Conservation (phyloP, 1,140 invertebrate genomes). For the Calliopsis andreniformis region DNA sequence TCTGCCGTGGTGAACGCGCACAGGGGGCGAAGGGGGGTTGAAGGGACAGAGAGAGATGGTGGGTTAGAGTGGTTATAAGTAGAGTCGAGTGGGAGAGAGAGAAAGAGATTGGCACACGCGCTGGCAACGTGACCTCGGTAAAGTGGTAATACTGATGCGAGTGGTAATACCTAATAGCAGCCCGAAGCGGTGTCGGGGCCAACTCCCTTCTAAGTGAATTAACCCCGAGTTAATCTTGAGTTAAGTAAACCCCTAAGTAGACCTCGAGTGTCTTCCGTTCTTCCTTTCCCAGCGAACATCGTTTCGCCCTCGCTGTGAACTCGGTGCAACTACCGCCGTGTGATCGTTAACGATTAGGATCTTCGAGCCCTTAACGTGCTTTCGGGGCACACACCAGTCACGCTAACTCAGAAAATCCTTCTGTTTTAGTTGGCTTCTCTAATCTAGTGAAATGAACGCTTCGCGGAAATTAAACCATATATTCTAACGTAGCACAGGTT, state of each 20-base stretch:
- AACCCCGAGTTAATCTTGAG: slow-evolving; percentile 78
- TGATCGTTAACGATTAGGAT: slow-evolving; percentile 49
- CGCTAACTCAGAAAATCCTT: slow-evolving; percentile 18
- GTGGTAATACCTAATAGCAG: slow-evolving; percentile 79
- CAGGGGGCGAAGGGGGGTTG: slow-evolving; percentile 34
- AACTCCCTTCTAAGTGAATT: slow-evolving; percentile 79
- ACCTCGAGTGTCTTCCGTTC: slow-evolving; percentile 69
- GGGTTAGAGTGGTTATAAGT: slow-evolving; percentile 33
- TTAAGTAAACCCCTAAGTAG: slow-evolving; percentile 78
- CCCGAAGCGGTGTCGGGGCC: slow-evolving; percentile 73
- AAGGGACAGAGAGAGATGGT: not conserved
- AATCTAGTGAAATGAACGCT: not conserved
- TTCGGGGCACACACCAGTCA: slow-evolving; percentile 12
- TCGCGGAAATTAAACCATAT: not conserved
- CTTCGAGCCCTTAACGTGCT: not conserved
- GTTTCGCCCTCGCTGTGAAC: slow-evolving; percentile 2
- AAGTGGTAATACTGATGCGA: slow-evolving; percentile 74
- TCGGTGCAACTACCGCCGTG: not conserved
- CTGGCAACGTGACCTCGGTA: slow-evolving; percentile 62
- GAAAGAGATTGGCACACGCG: slow-evolving; percentile 37
- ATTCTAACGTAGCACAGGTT: too few species aligned
- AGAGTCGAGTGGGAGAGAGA: slow-evolving; percentile 26
- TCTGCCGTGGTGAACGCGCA: not conserved
- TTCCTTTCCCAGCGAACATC: slow-evolving; percentile 24
- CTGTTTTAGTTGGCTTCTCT: slow-evolving; percentile 9